Evolutionary conservation across 2,888 invertebrate species (phyloP), one percentile per base, ranked within the genome.

Genomic region (Drosophila histrio): DNA sequence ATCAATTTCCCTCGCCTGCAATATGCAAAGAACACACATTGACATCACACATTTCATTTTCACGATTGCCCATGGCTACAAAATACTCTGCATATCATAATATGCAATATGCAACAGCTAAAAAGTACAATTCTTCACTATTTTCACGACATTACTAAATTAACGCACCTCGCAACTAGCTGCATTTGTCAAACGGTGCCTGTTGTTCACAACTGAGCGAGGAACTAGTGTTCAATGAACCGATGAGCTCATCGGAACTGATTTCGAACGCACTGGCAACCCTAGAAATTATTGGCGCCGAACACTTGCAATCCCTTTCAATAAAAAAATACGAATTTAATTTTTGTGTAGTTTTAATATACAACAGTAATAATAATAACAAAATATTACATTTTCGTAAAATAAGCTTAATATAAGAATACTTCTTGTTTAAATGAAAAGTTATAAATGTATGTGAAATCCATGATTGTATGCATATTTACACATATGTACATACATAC

Each of bases 101-200:
- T 39, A 21, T 3, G 54, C 28, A 60, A 65, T 34, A 64, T 59
- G 43, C 19, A 60, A 57, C 11, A 22, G 47, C n/a, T 17, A 47
- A 41, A 65, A 53, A 43, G 32, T 38, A 49, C 38, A 60, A 56
- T 71, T 56, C 56, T 58, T 65, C 36, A 60, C 66, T 58, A 53
- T 62, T 84, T 61, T 56, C 52, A 63, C 57, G 56, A 63, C 49
- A 65, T 69, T 65, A 63, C 65, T 64, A 65, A 80, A 72, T 56
- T 56, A 59, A 72, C 80, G 52, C 71, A 80, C 77, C 77, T 72
- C 69, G 34, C 24, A 65, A 46, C 60, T 32, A 38, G 43, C 32
- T 50, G 58, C 44, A 72, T 64, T 53, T 69, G 70, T 53, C 47
- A 46, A 64, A 47, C 60, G 72, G 60, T 44, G 71, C 32, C 53